Base-by-base conservation (phyloP, 2,113 vertebrate species). In the Cygnus buccinator region DNA sequence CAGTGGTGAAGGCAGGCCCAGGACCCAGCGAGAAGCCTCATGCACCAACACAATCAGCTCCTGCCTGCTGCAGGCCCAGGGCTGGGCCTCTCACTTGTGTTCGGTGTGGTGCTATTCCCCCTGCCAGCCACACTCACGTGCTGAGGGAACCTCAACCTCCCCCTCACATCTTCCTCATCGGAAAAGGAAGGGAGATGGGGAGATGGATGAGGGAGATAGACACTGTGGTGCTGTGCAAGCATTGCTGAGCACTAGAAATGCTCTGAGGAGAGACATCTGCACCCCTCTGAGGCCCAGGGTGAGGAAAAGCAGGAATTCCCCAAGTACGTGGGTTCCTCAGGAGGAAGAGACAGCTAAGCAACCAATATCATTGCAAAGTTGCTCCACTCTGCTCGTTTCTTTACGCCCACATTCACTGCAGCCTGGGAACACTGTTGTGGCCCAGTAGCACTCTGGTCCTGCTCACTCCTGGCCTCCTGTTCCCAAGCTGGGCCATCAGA, bases 81-180 rank as follows among this genome's bases (percentile, higher is more conserved):
- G 20, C 20, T 35, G 58, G 58, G 58, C 58, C 58, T 35, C 58
- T 35, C 20, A 22, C 58, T n/a, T 22, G 11, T n/a, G 19, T 35
- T 13, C 8, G 5, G 33, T 13, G 58, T 22, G 6, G 9, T 13
- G 20, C 58, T n/a, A 13, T 13, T n/a, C 33, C 58, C 58, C 22
- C 58, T 20, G 31, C 61, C 74, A 50, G 19, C 22, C 57, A 35
- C 11, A 2, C 13, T 31, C 8, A 3, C 0, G 0, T 23, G 65
- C 23, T 39, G 35, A 50, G 25, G 29, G 21, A 37, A 37, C 4
- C 23, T 39, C 28, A 14, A 19, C 35, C 17, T 21, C 9, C 16
- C 29, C 12, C 28, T 28, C 28, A 28, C 21, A 21, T 22, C 22
- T 31, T 9, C 16, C 25, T 7, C 31, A 11, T 17, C 15, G 18